Conservation (phyloP, 2,888 invertebrate genomes). For the Zaprionus bogoriensis region DNA sequence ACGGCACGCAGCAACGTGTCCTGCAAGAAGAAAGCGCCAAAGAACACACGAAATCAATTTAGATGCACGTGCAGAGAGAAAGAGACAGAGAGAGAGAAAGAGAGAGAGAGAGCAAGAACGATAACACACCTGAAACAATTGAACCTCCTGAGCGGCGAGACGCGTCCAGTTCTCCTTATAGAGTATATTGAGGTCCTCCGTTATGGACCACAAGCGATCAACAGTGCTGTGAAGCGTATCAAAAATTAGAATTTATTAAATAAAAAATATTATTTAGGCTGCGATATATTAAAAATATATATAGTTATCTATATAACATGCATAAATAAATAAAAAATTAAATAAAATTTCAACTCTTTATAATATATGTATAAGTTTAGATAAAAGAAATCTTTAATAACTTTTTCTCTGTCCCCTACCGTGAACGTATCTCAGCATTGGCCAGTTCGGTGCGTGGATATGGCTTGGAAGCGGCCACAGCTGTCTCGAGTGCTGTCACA, state of each 20-base stretch:
- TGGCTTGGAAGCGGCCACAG: constrained; percentile 87
- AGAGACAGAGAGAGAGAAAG: not conserved
- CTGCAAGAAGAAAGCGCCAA: constrained; percentile 52
- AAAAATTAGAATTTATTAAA: too few relatives aligned
- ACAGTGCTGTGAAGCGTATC: constrained; percentile 85
- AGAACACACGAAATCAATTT: constrained; percentile 1
- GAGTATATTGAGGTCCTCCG: constrained; percentile 93
- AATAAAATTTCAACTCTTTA: too few relatives aligned
- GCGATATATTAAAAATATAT: too few relatives aligned
- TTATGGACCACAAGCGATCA: constrained; percentile 92
- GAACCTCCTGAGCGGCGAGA: constrained; percentile 92
- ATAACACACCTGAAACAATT: constrained; percentile 89
- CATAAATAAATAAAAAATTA: too few relatives aligned
- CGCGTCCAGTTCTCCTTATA: constrained; percentile 96
- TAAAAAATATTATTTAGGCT: too few relatives aligned
- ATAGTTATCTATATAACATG: too few relatives aligned
- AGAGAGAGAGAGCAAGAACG: not conserved
- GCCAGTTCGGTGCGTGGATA: constrained; percentile 85
- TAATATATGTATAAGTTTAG: too few relatives aligned
- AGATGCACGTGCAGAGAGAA: not conserved
- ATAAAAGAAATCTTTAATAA: too few relatives aligned
- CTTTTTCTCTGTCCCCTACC: constrained; percentile 59
- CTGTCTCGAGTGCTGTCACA: constrained; percentile 84
- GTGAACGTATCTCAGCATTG: constrained; percentile 86
- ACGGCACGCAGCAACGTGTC: constrained; percentile 83